Conservation (phyloP, 1,140 invertebrate genomes). For the Cheumatopsyche charites region DNA sequence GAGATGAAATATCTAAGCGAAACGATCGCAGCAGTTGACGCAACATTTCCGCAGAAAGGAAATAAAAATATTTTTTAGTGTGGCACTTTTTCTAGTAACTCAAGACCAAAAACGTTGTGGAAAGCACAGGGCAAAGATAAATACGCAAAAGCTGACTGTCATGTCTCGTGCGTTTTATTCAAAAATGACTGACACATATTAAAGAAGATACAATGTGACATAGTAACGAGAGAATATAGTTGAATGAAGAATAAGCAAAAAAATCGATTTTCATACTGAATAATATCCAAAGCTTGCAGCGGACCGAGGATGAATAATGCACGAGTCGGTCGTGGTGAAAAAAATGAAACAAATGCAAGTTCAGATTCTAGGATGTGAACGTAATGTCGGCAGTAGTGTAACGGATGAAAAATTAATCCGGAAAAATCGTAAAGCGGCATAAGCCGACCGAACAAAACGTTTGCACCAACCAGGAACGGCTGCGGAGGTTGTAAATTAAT, state of each 20-base stretch:
- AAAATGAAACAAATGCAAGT: too few species aligned
- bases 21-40: too few species aligned
- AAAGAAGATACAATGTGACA: background rate
- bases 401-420: conserved; percentile 23
- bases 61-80: background rate
- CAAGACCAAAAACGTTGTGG: background rate
- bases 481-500: conserved; percentile 22
- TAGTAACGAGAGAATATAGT: background rate
- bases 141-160: conserved; percentile 5
- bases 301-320: too few species aligned
- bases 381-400: background rate
- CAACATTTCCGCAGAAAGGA: background rate
- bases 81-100: background rate
- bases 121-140: background rate
- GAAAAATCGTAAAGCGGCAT: conserved; percentile 26
- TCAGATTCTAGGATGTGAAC: too few species aligned
- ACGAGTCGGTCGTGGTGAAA: too few species aligned
- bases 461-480: conserved; percentile 10
- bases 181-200: conserved; percentile 17
- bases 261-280: too few species aligned
- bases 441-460: conserved; percentile 1
- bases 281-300: too few species aligned
- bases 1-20: too few species aligned
- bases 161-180: conserved; percentile 7
- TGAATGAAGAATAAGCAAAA: too few species aligned